Evolutionary conservation across 2,888 invertebrate species (phyloP), one percentile per base, ranked within the genome.

Genomic region (Archaeoteleia sp.): DNA sequence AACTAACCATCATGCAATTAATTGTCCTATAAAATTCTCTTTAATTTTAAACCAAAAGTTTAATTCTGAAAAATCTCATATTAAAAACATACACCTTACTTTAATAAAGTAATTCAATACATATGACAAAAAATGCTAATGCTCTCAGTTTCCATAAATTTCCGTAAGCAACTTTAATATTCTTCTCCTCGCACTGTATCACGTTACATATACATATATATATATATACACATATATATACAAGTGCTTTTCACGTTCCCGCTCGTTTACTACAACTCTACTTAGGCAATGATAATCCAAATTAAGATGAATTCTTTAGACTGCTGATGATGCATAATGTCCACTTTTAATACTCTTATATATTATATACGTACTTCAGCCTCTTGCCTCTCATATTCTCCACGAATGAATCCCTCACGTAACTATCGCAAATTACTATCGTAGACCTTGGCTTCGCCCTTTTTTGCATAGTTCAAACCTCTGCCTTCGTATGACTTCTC

Each of bases 281-380:
- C 49, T 65, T 53, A 51, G 46, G 27, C 40, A 37, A 57, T 57
- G 39, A 43, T 43, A 57, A 57, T 58, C 27, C 53, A 34, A 39
- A 57, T 58, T 65, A 46, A 58, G 49, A 58, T 65, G 57, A 53
- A 65, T 58, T 53, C 23, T 51, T 49, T 45, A 39, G 40, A 58
- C 27, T 58, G 65, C 65, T 66, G 54, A n/a, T 53, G 12, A 65
- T 65, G 53, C 58, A 48, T 48, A 66, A 51, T 65, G 57, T 20
- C 53, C 65, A 46, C 40, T 53, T 5, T 20, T n/a, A n/a, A n/a
- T n/a, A n/a, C n/a, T n/a, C n/a, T n/a, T n/a, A n/a, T n/a, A n/a
- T n/a, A n/a, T n/a, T n/a, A n/a, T n/a, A n/a, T n/a, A n/a, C n/a
- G n/a, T n/a, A n/a, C 20, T 20, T 20, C 20, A 20, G 20, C 20